phyloP scores from a whole-genome alignment of 2,113 vertebrate species.

The Salvelinus fontinalis region DNA sequence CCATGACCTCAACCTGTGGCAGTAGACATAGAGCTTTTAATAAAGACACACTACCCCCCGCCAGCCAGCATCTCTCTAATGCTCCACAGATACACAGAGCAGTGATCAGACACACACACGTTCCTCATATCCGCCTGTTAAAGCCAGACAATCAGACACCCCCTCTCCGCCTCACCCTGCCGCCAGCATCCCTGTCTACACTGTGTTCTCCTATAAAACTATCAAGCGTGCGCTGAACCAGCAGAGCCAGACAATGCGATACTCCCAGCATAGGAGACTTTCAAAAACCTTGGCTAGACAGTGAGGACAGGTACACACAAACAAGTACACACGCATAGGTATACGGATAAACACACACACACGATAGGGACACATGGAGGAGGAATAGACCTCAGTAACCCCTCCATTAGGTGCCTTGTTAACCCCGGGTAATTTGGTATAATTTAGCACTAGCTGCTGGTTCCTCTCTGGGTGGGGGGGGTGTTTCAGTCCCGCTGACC shows the following conservation, averaged over 20 bases:
- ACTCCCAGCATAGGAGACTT: conserved; percentile 3
- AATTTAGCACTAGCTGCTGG: conserved; percentile 27
- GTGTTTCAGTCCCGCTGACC: background rate
- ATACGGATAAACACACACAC: conserved; percentile 8
- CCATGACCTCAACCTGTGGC: background rate
- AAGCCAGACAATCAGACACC: background rate
- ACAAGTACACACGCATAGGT: conserved; percentile 1
- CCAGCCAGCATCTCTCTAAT: background rate
- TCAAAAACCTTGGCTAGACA: conserved; percentile 17
- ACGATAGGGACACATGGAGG: conserved; percentile 6
- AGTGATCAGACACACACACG: background rate
- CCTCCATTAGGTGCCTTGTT: conserved; percentile 48
- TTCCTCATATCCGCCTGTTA: background rate
- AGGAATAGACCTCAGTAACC: conserved; percentile 33
- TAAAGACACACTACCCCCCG: background rate
- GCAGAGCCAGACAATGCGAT: background rate
- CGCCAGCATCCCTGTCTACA: background rate
- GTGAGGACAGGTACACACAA: conserved; percentile 18
- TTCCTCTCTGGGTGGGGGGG: background rate
- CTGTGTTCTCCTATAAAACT: background rate
- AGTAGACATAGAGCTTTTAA: background rate
- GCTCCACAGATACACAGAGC: background rate
- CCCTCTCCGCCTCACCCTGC: background rate
- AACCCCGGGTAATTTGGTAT: conserved; percentile 24
- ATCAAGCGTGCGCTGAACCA: background rate